phyloP scores from a whole-genome alignment of 2,113 vertebrate species.

The Thinocorus orbignyianus region DNA sequence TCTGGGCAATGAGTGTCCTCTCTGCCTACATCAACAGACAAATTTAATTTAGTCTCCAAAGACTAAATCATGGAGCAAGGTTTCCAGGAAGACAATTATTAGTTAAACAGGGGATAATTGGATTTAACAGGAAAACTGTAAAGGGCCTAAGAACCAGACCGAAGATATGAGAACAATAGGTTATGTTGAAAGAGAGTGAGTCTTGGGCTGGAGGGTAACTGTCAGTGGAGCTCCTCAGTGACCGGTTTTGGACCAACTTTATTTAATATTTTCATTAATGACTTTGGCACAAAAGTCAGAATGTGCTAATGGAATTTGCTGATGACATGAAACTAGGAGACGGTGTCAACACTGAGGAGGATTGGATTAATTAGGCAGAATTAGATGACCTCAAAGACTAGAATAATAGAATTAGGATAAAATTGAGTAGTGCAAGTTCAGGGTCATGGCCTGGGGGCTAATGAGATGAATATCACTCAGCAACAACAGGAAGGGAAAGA shows the following conservation, averaged over 20 bases:
- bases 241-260: neutral
- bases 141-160: neutral
- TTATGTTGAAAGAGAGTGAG: neutral
- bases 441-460: neutral
- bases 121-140: neutral
- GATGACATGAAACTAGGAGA: neutral
- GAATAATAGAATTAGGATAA: neutral
- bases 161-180: neutral
- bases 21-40: neutral
- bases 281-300: neutral
- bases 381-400: neutral
- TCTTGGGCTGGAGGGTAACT: neutral
- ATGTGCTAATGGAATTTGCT: neutral
- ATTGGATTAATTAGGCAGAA: constrained; percentile 13
- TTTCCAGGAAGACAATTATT: neutral
- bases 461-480: neutral
- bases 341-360: neutral
- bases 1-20: neutral
- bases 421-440: neutral
- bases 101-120: neutral
- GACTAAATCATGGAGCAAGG: neutral
- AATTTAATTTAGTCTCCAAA: neutral
- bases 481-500: neutral
- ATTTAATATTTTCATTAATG: neutral
- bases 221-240: neutral